Evolutionary conservation across 1,140 invertebrate genomes (phyloP), one percentile per base, ranked within the genome.

Genomic region (Parasteatoda tepidariorum): DNA sequence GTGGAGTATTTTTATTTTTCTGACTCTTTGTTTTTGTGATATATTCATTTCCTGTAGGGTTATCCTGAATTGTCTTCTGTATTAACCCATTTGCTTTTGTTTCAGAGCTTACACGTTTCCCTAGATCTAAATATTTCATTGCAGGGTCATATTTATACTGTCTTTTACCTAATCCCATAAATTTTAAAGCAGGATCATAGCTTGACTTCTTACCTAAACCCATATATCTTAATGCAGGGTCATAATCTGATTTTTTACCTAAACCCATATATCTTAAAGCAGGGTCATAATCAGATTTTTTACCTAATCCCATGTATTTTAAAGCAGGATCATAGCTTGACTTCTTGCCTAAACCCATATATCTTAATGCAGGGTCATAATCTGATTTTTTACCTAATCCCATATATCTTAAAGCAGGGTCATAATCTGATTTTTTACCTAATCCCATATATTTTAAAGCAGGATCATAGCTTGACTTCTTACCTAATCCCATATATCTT

Each of bases 331-430:
- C 64, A 67, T 9, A 13, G 18, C 9, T 9, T 48, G 33, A 24
- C 38, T 26, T 15, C 70, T 70, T 84, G 2, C 71, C 66, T 24
- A 75, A 57, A 22, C 64, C 71, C 57, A 74, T 84, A 4, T 62
- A 57, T 26, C 18, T 75, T 5, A 76, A 22, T 18, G 48, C 54
- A 0, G 64, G 73, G 54, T 84, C 38, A 48, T 48, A 48, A 48
- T 48, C 9, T 13, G 41, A 6, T 57, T 33, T 64, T 48, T 74
- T 34, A 15, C 61, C 59, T 31, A 83, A 28, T 0, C 68, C 81
- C 68, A 73, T 64, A 66, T 54, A 83, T 30, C 33, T 62, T 18
- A 73, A 30, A n/a, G 30, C 33, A 0, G 83, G 54, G 26, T 82
- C 64, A 31, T 61, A 62, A 13, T 48, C 41, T 9, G 64, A 55